Conservation (phyloP, 2,797 vertebrate species). For the Betta splendens region DNA sequence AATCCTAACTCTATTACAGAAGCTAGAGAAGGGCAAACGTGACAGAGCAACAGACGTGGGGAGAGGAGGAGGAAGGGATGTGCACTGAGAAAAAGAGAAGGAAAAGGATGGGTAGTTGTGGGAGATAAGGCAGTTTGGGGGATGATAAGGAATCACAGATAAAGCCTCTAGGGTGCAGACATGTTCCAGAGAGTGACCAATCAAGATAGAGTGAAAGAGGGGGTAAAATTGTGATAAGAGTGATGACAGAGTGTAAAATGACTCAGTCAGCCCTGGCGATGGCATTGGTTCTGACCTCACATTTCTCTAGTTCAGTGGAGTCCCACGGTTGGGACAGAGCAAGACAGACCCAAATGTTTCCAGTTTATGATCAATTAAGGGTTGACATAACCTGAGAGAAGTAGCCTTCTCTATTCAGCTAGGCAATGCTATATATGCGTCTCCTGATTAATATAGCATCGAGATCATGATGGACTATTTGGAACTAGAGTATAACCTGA, state of each 20-base stretch:
- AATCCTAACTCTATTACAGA: slow-evolving; percentile 59
- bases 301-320: slow-evolving; percentile 42
- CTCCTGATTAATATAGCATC: no score
- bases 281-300: slow-evolving; percentile 62
- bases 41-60: slow-evolving; percentile 46
- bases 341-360: no score
- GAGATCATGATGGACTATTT: no score
- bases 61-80: slow-evolving; percentile 32
- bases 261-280: slow-evolving; percentile 62
- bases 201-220: slow-evolving; percentile 70
- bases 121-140: slow-evolving; percentile 62
- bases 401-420: no score
- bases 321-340: slow-evolving; percentile 23
- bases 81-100: slow-evolving; percentile 20
- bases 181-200: slow-evolving; percentile 74
- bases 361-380: no score
- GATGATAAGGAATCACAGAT: slow-evolving; percentile 74
- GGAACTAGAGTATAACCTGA: no score
- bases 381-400: no score
- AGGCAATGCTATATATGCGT: no score
- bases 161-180: slow-evolving; percentile 69
- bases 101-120: slow-evolving; percentile 9
- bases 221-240: slow-evolving; percentile 72
- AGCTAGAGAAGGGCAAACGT: slow-evolving; percentile 67
- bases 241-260: slow-evolving; percentile 74